Evolutionary conservation across 1,140 invertebrate species (phyloP), one percentile per base, ranked within the genome.

Genomic region (Propsilocerus akamusi): DNA sequence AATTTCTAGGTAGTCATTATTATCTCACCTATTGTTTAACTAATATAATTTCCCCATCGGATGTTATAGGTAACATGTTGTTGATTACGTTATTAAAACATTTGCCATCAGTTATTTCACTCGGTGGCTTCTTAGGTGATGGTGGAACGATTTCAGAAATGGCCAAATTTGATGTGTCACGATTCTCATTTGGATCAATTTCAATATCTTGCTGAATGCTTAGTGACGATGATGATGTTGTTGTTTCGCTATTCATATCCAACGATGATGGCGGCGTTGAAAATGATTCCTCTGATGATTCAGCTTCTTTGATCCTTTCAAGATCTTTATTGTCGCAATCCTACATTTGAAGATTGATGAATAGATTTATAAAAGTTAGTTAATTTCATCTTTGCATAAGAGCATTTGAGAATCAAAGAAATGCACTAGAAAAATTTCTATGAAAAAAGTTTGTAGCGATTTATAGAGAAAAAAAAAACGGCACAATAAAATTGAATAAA

Each of bases 1-100:
- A n/a, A n/a, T n/a, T n/a, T n/a, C n/a, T n/a, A n/a, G n/a, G n/a
- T n/a, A n/a, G n/a, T n/a, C n/a, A n/a, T n/a, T n/a, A n/a, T n/a
- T n/a, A n/a, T n/a, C n/a, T n/a, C n/a, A n/a, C 22, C 17, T 41
- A 41, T 20, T 41, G 34, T 41, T 41, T 41, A n/a, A 41, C 34
- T 41, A 41, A 41, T 17, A 41, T 41, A 41, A 41, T 41, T 41
- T 41, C 34, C 17, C 34, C 22, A 41, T 41, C 34, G 10, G 34
- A 14, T 17, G 34, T 41, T 41, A 41, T 41, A 20, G 34, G 34
- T 20, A 41, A 17, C n/a, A n/a, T n/a, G 22, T 7, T 8, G 11
- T 17, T 41, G 14, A 41, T 41, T 20, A 41, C 22, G 17, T 20
- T 17, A 6, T n/a, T 30, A 30, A 30, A 30, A 17, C 34, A 41